phyloP scores from a whole-genome alignment of 1,140 invertebrate species.

The Agrilus planipennis region DNA sequence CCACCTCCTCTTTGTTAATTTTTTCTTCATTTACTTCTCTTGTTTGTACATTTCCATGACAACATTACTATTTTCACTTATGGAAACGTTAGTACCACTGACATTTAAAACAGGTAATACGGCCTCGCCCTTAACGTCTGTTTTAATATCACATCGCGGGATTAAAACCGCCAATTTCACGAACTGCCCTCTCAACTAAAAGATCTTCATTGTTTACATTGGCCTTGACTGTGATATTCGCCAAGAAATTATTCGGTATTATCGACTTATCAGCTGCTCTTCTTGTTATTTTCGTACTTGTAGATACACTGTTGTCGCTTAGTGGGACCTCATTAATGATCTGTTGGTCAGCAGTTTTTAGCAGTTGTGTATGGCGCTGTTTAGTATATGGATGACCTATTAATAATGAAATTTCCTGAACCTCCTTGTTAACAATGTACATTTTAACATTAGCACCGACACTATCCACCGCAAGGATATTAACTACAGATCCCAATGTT shows the following conservation, averaged over 20 bases:
- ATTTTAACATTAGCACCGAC: slow-evolving; percentile 1
- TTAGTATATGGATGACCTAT: slow-evolving; percentile 5
- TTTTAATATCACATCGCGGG: too few relatives aligned
- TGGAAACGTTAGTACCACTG: too few relatives aligned
- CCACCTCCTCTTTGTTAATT: not conserved
- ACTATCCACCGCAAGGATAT: not conserved
- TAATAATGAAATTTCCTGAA: not conserved
- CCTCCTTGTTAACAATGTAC: not conserved
- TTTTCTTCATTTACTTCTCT: not conserved
- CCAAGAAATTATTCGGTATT: not conserved
- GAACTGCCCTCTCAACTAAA: not conserved
- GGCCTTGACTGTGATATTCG: not conserved
- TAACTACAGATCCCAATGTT: too few relatives aligned
- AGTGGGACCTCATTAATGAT: not conserved
- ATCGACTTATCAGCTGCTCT: not conserved
- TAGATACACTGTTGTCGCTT: not conserved
- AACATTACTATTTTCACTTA: not conserved
- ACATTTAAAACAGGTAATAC: too few relatives aligned
- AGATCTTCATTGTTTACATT: not conserved
- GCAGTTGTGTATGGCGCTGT: not conserved
- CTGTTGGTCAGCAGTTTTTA: not conserved
- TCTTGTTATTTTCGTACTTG: not conserved
- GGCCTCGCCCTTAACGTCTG: too few relatives aligned
- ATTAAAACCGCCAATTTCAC: too few relatives aligned
- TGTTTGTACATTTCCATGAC: not conserved